These are phyloP conservation scores for Spongia lamella DNA, from an alignment of 37 sponge, comb jelly and placozoan genomes.

Conservation along the genomic window DNA sequence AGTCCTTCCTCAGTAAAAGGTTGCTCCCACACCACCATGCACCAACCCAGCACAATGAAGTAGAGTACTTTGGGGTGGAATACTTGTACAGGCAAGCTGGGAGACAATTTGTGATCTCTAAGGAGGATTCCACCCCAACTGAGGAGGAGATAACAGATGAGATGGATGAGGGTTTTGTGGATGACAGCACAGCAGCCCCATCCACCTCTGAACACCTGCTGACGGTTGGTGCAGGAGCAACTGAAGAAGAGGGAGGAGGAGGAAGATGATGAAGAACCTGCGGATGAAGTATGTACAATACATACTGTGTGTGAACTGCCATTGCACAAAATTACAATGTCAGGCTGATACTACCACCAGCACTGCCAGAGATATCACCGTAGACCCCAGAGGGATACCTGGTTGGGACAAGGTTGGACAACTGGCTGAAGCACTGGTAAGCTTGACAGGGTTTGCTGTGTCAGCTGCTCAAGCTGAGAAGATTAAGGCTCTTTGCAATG, in stretches of 20 bases:
- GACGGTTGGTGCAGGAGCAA: too few relatives aligned
- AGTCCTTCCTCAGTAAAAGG: not conserved
- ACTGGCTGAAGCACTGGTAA: slow-evolving; percentile 14
- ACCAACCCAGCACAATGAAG: slow-evolving; percentile 37
- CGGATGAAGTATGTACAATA: too few relatives aligned
- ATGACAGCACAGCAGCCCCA: not conserved
- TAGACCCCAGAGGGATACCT: slow-evolving; percentile 7
- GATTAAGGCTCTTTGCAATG: slow-evolving; percentile 1
- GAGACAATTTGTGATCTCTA: not conserved
- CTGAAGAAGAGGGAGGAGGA: not conserved
- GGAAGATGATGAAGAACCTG: slow-evolving; percentile 1
- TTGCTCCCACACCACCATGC: slow-evolving; percentile 4
- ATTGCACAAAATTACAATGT: too few relatives aligned
- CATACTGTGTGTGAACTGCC: too few relatives aligned
- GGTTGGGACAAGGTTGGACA: slow-evolving; percentile 39
- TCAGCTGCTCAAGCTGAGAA: not conserved
- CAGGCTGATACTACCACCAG: too few relatives aligned
- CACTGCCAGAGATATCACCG: not conserved
- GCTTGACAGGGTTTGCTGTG: slow-evolving; percentile 5
- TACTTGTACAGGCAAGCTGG: slow-evolving; percentile 24
- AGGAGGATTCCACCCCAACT: too few relatives aligned
- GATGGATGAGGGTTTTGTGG: slow-evolving; percentile 42
- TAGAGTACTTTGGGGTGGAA: slow-evolving; percentile 38
- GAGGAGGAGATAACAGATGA: slow-evolving; percentile 1
- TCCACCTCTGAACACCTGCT: too few relatives aligned